phyloP scores from a whole-genome alignment of 2,113 vertebrate genomes.

The Pterocles gutturalis region DNA sequence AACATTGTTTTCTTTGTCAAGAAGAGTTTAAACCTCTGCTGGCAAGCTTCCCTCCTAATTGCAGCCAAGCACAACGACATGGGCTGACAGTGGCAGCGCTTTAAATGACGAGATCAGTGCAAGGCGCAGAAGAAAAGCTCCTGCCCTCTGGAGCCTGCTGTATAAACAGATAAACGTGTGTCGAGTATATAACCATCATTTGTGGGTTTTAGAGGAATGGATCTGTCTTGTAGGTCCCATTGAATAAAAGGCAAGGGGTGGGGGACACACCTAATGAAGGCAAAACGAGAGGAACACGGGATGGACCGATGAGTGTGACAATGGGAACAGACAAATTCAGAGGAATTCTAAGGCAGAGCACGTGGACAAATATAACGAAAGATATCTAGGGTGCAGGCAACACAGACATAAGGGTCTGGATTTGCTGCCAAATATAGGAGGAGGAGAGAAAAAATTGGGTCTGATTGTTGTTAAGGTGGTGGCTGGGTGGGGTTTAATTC shows the following conservation, averaged over 20 bases:
- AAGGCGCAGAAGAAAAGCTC: slow-evolving; percentile 2
- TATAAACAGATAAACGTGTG: background rate
- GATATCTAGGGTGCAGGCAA: background rate
- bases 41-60: background rate
- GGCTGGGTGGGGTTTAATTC: background rate
- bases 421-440: background rate
- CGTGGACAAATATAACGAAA: background rate
- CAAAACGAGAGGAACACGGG: background rate
- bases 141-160: slow-evolving; percentile 15
- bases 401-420: background rate
- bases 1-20: background rate
- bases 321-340: background rate
- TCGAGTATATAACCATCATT: background rate
- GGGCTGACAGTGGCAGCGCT: background rate
- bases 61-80: background rate
- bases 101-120: background rate
- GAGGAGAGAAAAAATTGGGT: background rate
- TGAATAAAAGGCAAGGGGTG: background rate
- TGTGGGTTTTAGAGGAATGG: background rate
- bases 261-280: background rate
- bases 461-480: background rate
- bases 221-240: background rate
- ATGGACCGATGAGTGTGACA: background rate
- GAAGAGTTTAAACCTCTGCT: background rate
- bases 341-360: background rate